Base-by-base conservation (phyloP, 1,140 invertebrate genomes). In the Drosophila tsacasi region DNA sequence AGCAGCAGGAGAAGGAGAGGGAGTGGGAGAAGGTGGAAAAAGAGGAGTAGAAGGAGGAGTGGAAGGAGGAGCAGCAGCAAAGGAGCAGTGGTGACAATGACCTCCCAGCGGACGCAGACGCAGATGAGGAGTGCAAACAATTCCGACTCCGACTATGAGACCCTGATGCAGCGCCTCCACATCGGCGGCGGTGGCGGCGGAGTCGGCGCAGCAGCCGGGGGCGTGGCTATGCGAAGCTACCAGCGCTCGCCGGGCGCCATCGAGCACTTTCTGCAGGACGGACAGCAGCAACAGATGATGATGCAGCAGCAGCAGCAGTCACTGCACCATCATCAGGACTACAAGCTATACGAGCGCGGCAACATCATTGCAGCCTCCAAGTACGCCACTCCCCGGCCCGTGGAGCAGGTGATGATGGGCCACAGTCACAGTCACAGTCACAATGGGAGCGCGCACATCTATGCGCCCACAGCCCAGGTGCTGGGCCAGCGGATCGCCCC, bases 341-440 rank as follows among this genome's bases (percentile, higher is more conserved):
- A 95, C 75, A 95, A 95, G 66, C 91, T 95, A 17, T 96, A 96
- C 64, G 95, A 96, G 69, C 94, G 95, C 94, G 79, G 75, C 39
- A 92, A 81, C 68, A 92, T 96, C 27, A 95, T 97, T 81, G 95
- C 96, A 32, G 95, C 96, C 23, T 96, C 96, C 2, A 96, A 96
- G 82, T 97, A 96, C 92, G 83, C 82, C 49, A 96, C 96, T 13
- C 96, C 96, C 15, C 97, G 96, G 83, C 94, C 95, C 63, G 94
- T 96, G 12, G 96, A 97, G 35, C 79, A 78, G 39, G 59, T 85
- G 17, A 47, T 81, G 42, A 30, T 76, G 54, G 44, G 79, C 94
- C 93, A 63, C 30, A 58, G 35, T 23, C 55, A 37, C 25, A 25
- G 25, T 25, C 25, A 55, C 32, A 55, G 55, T 27, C 63, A 66